These are phyloP conservation scores for Epinephelus awoara DNA, from an alignment of 2,797 vertebrate species.

Conservation along the genomic window DNA sequence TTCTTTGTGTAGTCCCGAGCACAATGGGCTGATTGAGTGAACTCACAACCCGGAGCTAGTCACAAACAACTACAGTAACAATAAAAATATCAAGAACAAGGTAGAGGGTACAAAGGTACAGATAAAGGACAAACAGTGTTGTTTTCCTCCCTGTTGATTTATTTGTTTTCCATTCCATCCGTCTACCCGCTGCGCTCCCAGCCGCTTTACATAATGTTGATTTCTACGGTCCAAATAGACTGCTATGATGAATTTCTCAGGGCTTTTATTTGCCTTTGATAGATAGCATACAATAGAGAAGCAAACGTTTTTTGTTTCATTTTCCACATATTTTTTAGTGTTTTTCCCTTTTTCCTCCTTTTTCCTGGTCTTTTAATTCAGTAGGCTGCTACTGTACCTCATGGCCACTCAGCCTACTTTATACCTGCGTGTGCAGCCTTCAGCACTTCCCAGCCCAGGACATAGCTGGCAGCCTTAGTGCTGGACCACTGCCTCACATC, in stretches of 20 bases:
- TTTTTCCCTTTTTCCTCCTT: conserved; percentile 5
- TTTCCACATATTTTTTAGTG: conserved; percentile 12
- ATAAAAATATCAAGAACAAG: conserved; percentile 54
- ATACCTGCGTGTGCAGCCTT: conserved; percentile 57
- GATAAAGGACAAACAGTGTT: conserved; percentile 72
- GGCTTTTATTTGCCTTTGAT: conserved; percentile 74
- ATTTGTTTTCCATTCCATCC: conserved; percentile 77
- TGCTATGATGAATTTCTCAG: conserved; percentile 72
- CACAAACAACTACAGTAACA: conserved; percentile 48
- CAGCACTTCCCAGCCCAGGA: conserved; percentile 62
- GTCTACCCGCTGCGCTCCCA: conserved; percentile 61
- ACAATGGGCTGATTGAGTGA: conserved; percentile 45
- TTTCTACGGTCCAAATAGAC: conserved; percentile 73
- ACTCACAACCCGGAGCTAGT: conserved; percentile 34
- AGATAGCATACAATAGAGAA: conserved; percentile 50
- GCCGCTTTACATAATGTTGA: conserved; percentile 81
- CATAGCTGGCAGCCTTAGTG: conserved; percentile 54
- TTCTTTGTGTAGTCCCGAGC: conserved; percentile 31
- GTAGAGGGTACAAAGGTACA: conserved; percentile 59
- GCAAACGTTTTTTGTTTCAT: conserved; percentile 28
- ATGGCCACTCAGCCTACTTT: conserved; percentile 17
- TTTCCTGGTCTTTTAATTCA: conserved; percentile 30
- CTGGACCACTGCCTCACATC: conserved; percentile 76
- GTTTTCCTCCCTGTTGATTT: conserved; percentile 71
- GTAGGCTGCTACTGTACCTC: conserved; percentile 27